Conservation (phyloP, 2,113 vertebrate species). For the Passer domesticus region DNA sequence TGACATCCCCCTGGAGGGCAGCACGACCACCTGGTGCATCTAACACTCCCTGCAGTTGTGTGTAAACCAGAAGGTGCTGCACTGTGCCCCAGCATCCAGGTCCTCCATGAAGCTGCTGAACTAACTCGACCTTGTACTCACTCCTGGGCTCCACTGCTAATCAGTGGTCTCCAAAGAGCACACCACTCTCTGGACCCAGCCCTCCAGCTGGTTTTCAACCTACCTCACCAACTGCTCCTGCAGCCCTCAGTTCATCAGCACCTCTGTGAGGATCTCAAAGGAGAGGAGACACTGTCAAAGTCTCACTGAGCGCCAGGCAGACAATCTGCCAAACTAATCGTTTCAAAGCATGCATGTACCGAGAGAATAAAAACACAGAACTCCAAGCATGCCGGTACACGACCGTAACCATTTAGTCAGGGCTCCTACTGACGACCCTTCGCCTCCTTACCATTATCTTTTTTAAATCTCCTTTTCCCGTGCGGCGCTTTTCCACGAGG, state of each 20-base stretch:
- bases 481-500: constrained; percentile 24
- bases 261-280: accelerated
- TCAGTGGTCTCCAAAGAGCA: accelerated
- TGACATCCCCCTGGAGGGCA: background rate
- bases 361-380: accelerated
- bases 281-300: accelerated
- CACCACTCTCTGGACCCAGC: accelerated
- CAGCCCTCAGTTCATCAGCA: background rate
- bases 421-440: accelerated
- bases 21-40: accelerated
- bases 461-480: constrained; percentile 62
- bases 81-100: background rate
- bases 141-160: too few species aligned
- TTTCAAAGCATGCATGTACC: accelerated
- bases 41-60: accelerated
- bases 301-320: accelerated
- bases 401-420: accelerated
- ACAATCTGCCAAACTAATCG: accelerated
- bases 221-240: background rate
- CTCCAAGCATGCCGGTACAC: accelerated
- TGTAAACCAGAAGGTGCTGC: background rate
- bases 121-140: accelerated
- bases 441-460: constrained; percentile 48
- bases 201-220: background rate
- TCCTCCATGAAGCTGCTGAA: accelerated